Conservation (phyloP, 2,888 invertebrate genomes). For the Parthenolecanium corni region DNA sequence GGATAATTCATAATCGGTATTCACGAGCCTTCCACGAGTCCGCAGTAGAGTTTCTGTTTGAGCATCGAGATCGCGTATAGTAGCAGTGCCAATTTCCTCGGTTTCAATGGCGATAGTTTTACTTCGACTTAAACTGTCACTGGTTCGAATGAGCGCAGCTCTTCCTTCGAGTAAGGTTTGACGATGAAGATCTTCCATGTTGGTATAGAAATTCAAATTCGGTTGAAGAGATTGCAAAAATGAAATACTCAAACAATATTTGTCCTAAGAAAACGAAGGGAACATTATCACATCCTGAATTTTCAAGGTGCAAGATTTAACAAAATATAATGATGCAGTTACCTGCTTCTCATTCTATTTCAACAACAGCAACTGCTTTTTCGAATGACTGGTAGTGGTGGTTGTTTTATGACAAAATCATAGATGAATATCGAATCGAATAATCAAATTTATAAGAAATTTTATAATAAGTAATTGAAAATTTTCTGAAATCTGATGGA, state of each 20-base stretch:
- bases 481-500: too few species aligned
- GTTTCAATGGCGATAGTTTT: conserved; percentile 66
- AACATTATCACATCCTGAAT: too few species aligned
- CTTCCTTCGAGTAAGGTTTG: conserved; percentile 41
- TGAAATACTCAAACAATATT: not conserved
- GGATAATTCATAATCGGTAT: conserved; percentile 58
- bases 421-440: too few species aligned
- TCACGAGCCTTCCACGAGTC: conserved; percentile 52
- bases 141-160: conserved; percentile 47
- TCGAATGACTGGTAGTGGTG: too few species aligned
- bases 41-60: conserved; percentile 63
- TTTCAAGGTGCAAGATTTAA: too few species aligned
- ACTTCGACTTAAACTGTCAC: conserved; percentile 54
- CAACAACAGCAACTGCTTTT: too few species aligned
- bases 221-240: not conserved
- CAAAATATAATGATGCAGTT: too few species aligned
- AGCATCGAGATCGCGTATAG: conserved; percentile 59
- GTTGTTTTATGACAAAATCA: too few species aligned
- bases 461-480: too few species aligned
- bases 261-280: not conserved
- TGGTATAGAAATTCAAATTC: not conserved
- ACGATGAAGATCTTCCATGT: conserved; percentile 21
- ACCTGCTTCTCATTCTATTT: too few species aligned
- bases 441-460: too few species aligned
- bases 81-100: conserved; percentile 64